These are phyloP conservation scores for Polydrusus cervinus DNA, from an alignment of 2,888 invertebrate genomes.

Conservation along the genomic window DNA sequence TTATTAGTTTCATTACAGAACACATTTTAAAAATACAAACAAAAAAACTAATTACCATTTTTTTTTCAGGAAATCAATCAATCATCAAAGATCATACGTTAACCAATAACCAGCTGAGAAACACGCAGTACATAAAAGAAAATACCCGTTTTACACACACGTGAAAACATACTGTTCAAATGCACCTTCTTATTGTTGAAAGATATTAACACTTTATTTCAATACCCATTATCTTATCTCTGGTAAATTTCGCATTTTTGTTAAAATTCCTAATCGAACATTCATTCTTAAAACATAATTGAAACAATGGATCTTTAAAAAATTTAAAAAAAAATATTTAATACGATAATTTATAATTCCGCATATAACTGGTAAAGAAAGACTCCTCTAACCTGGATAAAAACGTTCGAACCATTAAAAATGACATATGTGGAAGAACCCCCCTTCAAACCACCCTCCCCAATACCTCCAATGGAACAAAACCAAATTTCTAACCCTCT, in stretches of 20 bases:
- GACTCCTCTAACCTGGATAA: neutral
- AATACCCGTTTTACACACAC: neutral
- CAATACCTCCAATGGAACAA: slow-evolving; percentile 24
- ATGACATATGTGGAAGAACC: slow-evolving; percentile 49
- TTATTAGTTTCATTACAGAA: no score
- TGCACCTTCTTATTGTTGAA: neutral
- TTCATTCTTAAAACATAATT: neutral
- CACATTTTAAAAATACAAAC: no score
- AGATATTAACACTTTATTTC: neutral
- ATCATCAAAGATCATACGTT: slow-evolving; percentile 1
- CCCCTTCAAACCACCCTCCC: slow-evolving; percentile 43
- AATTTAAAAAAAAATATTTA: neutral
- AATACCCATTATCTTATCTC: slow-evolving; percentile 3
- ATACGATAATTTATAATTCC: neutral
- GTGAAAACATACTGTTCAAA: neutral
- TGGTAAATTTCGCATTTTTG: neutral
- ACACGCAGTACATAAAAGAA: neutral
- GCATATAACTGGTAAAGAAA: no score
- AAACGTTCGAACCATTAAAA: neutral
- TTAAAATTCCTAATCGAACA: neutral
- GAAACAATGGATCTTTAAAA: no score
- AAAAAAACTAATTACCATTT: slow-evolving; percentile 7
- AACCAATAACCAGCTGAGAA: neutral
- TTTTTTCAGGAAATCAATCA: slow-evolving; percentile 1
- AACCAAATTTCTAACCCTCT: neutral